Evolutionary conservation across 2,797 vertebrate species (phyloP), one percentile per base, ranked within the genome.

Genomic region (Poeciliopsis presidionis): DNA sequence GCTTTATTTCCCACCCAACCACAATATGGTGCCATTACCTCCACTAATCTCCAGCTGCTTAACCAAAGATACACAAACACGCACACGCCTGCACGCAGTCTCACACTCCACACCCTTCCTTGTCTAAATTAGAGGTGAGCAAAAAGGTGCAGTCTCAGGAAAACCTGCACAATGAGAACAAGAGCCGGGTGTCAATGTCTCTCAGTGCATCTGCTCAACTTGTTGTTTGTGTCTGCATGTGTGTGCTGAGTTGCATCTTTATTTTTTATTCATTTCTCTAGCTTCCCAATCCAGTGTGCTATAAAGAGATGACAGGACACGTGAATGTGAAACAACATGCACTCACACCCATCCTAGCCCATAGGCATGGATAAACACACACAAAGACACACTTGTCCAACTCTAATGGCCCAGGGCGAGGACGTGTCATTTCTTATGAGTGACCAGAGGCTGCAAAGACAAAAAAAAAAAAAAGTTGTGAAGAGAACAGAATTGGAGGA

Each of bases 361-460:
- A 59, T 25, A 71, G 22, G 5, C 75, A 67, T n/a, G 25, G n/a
- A 55, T 78, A 78, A 72, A 87, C 73, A 76, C 65, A 72, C 25
- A 30, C 5, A 55, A 81, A 88, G 71, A 84, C 78, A 85, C 74
- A 88, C 75, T 75, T 70, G 72, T 80, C 72, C 85, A 78, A 86
- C 86, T 74, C 75, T 74, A 72, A 77, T 77, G 51, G 73, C 89
- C 79, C 72, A 43, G 72, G 84, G 88, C 79, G 43, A 73, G 47
- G 73, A 84, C 33, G 20, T 86, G 89, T 88, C 88, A 88, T 81
- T 85, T 87, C 74, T 76, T 78, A 85, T 81, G 90, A 88, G 74
- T 74, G 85, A 89, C 87, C 70, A 39, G 73, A 78, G 78, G 81
- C 77, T 72, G 71, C 70, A 51, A 77, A 70, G 72, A 83, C 61